Evolutionary conservation across 2,797 vertebrate species (phyloP), one percentile per base, ranked within the genome.

Genomic region (Oceanodroma leucorhoa): DNA sequence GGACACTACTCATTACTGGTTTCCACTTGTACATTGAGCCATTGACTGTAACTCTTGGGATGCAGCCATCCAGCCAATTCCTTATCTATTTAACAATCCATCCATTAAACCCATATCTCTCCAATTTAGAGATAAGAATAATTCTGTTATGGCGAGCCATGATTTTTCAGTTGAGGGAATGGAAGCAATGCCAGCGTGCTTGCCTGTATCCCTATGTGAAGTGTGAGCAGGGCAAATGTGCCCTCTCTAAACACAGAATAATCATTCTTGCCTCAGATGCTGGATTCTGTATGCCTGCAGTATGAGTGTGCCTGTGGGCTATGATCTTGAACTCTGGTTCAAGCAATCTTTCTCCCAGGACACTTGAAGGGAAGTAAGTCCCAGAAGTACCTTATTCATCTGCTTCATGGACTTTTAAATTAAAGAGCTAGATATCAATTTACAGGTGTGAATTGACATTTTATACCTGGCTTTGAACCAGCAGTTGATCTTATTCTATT

Each of bases 401-500:
- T 94, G 29, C 71, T 94, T 93, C 80, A 48, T 78, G 83, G 93
- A 61, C 29, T 83, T 91, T 48, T 87, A 94, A 95, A 84, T 95
- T 95, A 85, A 15, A 57, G 87, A 87, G 40, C 60, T 84, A 92
- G 91, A 73, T 84, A 77, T 48, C 90, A 93, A 34, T 69, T 97
- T 93, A 81, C 83, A 96, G 89, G 89, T 91, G 41, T 77, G 67
- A 75, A 70, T 78, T 89, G 93, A 94, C 93, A 87, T 95, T 94
- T 95, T 85, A 34, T 89, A 81, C 43, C 48, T 96, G 88, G 83
- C 94, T 91, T 79, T 86, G 79, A 88, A 94, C 93, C 80, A 95
- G 58, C 38, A 85, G 83, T 71, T 97, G 93, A 96, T 95, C 83
- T 93, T 96, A 81, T 29, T 97, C 87, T 95, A 41, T 83, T 93